phyloP scores from a whole-genome alignment of 2,797 vertebrate species.

The Enteromius mattozi region DNA sequence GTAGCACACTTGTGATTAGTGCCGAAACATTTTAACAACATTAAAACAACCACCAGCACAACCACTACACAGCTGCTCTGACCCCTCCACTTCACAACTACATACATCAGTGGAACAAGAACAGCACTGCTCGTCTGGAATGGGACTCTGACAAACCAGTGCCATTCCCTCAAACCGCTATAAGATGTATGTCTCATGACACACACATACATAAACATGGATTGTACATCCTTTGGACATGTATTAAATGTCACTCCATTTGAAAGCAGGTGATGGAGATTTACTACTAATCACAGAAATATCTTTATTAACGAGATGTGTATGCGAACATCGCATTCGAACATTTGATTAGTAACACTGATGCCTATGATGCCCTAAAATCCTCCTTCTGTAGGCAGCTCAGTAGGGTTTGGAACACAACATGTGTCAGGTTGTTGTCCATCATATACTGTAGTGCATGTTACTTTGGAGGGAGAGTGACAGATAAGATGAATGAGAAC shows the following conservation, averaged over 20 bases:
- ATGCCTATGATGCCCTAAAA: not conserved
- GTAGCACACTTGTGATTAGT: not conserved
- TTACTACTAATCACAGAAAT: no score
- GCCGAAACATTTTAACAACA: constrained; percentile 5
- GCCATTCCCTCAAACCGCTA: not conserved
- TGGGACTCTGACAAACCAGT: not conserved
- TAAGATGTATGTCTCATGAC: not conserved
- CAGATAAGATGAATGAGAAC: not conserved
- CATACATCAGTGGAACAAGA: not conserved
- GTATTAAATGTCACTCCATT: no score
- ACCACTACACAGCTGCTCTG: not conserved
- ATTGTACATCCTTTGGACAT: not conserved
- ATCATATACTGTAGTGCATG: not conserved
- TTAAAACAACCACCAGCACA: constrained; percentile 14
- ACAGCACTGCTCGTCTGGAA: not conserved
- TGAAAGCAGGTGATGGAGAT: no score
- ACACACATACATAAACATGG: not conserved
- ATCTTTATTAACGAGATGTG: no score
- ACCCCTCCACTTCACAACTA: not conserved
- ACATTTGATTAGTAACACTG: not conserved
- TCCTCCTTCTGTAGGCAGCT: not conserved
- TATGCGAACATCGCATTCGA: no score
- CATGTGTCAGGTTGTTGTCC: not conserved
- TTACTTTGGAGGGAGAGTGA: not conserved
- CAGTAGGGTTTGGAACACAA: not conserved